Evolutionary conservation across 2,113 vertebrate species (phyloP), one percentile per base, ranked within the genome.

Genomic region (Mandrillus leucophaeus): DNA sequence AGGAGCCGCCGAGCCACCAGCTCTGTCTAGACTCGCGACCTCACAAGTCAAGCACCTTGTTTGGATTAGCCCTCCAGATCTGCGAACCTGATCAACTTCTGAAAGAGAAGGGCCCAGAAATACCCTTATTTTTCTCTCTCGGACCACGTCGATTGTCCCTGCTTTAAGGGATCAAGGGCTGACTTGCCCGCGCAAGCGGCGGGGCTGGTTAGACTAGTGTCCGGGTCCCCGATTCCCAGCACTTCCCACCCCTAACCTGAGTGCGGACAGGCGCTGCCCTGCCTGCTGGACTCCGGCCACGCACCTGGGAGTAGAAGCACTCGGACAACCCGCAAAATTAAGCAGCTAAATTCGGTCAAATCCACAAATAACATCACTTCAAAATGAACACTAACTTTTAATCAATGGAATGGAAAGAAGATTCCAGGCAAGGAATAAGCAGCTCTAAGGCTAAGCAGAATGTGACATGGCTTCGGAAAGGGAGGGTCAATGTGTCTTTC

Each of bases 1-100:
- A 99, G 99, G 91, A 99, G 99, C 99, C 99, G 99, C 99, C 99
- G 97, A 98, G 99, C 97, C 99, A 98, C 99, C 98, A 98, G 98
- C 98, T 98, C 98, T 99, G 99, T 99, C 99, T 99, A 99, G 99
- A 99, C 99, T 99, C 96, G 96, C 98, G 99, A 99, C 99, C 99
- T 99, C 99, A 99, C 99, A 99, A 99, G 99, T 99, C 99, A 98
- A 99, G 98, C 97, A 98, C 89, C 98, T 99, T 99, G 99, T 99
- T 99, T 99, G 99, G 99, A 99, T 99, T 99, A 99, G 99, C 97
- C 98, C 98, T 98, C 98, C 98, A 98, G 98, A 99, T 99, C 98
- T 98, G 98, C 98, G 98, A 98, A 99, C 98, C 98, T 98, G 98
- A 98, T 98, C 98, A 97, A 96, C 96, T 96, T 98, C 97, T 98